Evolutionary conservation across 2,797 vertebrate genomes (phyloP).

Genomic region (Hydrocynus forskahlii): DNA sequence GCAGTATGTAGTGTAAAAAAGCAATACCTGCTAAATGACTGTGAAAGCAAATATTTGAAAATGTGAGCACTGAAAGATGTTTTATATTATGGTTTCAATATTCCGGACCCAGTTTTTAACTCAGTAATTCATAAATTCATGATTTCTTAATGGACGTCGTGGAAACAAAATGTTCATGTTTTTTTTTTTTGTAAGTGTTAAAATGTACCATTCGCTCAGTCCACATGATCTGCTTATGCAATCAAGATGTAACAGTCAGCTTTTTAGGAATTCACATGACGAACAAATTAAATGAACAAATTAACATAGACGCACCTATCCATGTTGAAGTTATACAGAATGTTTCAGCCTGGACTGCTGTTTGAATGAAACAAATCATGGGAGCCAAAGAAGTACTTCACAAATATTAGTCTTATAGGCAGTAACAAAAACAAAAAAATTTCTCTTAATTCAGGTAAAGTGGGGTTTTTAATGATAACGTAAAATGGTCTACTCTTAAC

Average conservation of each 20-base stretch:
- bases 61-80: not conserved
- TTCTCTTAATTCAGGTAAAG: too few relatives aligned
- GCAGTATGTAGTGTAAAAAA: not conserved
- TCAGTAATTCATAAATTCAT: not conserved
- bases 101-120: not conserved
- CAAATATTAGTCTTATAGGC: too few relatives aligned
- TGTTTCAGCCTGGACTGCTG: not conserved
- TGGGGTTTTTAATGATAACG: too few relatives aligned
- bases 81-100: not conserved
- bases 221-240: not conserved
- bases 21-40: slow-evolving; percentile 12
- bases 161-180: not conserved
- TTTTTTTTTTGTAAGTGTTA: not conserved
- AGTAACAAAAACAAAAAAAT: too few relatives aligned
- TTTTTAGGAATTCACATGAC: not conserved
- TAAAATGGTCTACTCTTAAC: too few relatives aligned
- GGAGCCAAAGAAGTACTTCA: too few relatives aligned
- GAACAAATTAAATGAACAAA: not conserved
- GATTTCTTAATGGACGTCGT: not conserved
- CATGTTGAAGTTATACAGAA: not conserved
- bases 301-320: not conserved
- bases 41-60: slow-evolving; percentile 3
- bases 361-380: not conserved
- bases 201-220: not conserved
- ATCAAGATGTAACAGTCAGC: not conserved